phyloP scores from a whole-genome alignment of 2,113 vertebrate genomes.

The Emydura subglobosa region DNA sequence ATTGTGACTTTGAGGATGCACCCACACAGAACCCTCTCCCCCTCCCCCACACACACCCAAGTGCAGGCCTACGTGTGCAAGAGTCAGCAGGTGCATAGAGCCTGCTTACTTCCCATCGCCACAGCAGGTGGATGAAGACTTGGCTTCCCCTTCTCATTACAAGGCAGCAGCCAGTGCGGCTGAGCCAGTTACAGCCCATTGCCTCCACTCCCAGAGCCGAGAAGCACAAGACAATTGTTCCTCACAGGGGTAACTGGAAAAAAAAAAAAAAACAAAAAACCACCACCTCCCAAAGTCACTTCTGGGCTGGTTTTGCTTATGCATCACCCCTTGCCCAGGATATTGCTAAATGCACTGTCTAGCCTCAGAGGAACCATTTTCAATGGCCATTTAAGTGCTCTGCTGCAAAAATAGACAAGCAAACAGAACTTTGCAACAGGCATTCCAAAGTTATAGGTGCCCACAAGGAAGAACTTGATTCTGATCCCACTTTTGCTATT shows the following conservation, averaged over 20 bases:
- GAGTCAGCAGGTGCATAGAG: background rate
- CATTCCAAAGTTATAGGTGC: background rate
- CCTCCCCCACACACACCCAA: too few relatives aligned
- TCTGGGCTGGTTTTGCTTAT: background rate
- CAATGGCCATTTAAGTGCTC: background rate
- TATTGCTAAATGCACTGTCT: too few relatives aligned
- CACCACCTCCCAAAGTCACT: background rate
- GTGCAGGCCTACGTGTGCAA: background rate
- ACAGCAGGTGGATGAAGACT: background rate
- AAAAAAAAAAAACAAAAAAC: too few relatives aligned
- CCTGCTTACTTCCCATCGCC: background rate
- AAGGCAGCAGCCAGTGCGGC: background rate
- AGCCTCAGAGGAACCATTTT: background rate
- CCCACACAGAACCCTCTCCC: background rate
- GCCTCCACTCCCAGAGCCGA: background rate
- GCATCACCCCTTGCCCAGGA: background rate
- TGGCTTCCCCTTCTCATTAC: background rate
- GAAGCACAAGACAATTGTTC: background rate
- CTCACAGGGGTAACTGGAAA: background rate
- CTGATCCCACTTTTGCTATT: background rate
- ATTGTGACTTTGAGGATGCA: background rate
- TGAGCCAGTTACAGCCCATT: background rate
- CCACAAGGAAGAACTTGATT: background rate
- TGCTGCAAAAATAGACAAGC: background rate
- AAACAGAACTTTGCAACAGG: background rate